phyloP scores from a whole-genome alignment of 92 coral and sea anemone genomes.

The Siderastrea radians region DNA sequence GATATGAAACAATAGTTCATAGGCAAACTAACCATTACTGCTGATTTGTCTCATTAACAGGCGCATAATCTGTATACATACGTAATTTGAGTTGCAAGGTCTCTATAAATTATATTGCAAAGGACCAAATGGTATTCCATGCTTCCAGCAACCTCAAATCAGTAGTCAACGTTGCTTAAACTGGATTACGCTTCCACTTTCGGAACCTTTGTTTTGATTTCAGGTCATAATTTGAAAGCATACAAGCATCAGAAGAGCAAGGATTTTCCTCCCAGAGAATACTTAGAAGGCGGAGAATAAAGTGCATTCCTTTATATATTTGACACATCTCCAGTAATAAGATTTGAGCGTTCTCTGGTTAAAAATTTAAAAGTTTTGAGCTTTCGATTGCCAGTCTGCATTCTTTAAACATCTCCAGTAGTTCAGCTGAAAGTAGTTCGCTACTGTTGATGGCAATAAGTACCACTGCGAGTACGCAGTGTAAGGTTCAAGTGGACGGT shows the following conservation, averaged over 20 bases:
- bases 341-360: no score
- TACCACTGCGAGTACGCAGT: neutral
- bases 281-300: neutral
- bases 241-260: neutral
- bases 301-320: no score
- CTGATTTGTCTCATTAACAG: no score
- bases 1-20: no score
- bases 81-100: no score
- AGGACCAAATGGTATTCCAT: neutral
- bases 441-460: no score
- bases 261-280: neutral
- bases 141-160: neutral
- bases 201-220: constrained; percentile 7
- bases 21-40: no score
- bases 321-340: neutral
- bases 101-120: neutral
- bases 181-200: constrained; percentile 38
- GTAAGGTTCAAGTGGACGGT: neutral
- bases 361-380: no score
- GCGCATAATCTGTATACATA: no score
- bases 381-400: no score
- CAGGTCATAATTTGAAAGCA: neutral
- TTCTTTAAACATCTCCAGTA: neutral
- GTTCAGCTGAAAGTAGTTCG: no score
- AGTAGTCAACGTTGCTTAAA: neutral